phyloP scores from a whole-genome alignment of 2,797 vertebrate genomes.

The Semaprochilodus insignis region DNA sequence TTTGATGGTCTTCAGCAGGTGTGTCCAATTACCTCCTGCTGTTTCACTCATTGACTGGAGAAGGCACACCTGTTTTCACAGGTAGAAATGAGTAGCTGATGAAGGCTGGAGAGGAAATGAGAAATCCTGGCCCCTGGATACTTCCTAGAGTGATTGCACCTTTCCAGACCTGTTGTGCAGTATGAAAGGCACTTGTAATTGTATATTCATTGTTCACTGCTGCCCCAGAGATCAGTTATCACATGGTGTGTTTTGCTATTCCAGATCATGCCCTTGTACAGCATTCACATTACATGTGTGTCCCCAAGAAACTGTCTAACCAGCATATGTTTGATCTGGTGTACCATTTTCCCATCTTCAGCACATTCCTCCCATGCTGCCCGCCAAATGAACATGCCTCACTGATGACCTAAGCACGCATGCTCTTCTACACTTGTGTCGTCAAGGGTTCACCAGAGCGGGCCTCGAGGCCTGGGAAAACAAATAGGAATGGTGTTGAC shows the following conservation, averaged over 20 bases:
- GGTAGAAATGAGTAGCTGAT: not conserved
- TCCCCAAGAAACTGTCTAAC: not conserved
- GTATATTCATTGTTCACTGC: not conserved
- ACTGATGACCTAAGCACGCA: slow-evolving; percentile 2
- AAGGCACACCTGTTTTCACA: not conserved
- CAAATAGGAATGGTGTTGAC: slow-evolving; percentile 32
- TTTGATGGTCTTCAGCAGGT: not conserved
- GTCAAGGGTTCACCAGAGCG: not conserved
- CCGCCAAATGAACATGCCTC: not conserved
- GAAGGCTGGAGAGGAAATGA: not conserved
- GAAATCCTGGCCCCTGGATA: not conserved
- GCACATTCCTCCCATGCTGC: slow-evolving; percentile 27
- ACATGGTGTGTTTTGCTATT: not conserved
- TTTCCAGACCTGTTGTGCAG: not conserved
- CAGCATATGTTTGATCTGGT: not conserved
- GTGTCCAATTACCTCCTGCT: not conserved
- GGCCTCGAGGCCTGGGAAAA: slow-evolving; percentile 26
- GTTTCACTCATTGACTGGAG: not conserved
- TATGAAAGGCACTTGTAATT: not conserved
- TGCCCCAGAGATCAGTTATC: not conserved
- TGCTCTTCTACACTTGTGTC: not conserved
- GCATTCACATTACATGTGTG: not conserved
- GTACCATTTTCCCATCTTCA: not conserved
- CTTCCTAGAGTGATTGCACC: not conserved
- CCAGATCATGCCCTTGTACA: not conserved